These are phyloP conservation scores for Sphaerophoria rueppellii DNA, from an alignment of 2,888 invertebrate genomes.

Conservation along the genomic window DNA sequence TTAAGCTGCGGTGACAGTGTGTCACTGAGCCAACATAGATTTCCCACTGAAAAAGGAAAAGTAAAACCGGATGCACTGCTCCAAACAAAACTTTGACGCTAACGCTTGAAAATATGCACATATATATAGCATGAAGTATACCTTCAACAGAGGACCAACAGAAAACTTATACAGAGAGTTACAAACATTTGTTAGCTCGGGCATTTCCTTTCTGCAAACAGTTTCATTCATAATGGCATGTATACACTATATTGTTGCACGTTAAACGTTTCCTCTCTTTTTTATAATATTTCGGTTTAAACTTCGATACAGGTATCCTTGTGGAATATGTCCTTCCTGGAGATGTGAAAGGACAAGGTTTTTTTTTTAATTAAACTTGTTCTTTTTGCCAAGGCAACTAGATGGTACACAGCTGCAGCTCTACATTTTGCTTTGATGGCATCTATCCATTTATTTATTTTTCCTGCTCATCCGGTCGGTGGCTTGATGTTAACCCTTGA, in stretches of 20 bases:
- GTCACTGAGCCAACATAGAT: conserved; percentile 39
- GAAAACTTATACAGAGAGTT: not conserved
- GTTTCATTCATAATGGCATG: conserved; percentile 35
- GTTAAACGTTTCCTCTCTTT: conserved; percentile 22
- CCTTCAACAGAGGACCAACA: not conserved
- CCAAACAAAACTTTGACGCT: conserved; percentile 40
- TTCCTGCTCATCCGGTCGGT: conserved; percentile 16
- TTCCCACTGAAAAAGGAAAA: conserved; percentile 33
- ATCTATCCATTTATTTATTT: conserved; percentile 30
- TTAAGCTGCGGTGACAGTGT: conserved; percentile 46
- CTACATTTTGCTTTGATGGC: conserved; percentile 17
- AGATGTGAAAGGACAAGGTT: conserved; percentile 13
- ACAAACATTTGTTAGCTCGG: conserved; percentile 27
- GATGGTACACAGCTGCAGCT: conserved; percentile 7
- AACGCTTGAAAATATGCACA: too few relatives aligned
- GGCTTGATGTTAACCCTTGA: not conserved
- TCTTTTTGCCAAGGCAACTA: not conserved
- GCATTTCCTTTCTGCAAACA: conserved; percentile 31
- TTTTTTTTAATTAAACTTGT: conserved; percentile 23
- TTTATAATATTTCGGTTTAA: conserved; percentile 14
- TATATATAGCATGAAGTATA: not conserved
- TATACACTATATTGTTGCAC: conserved; percentile 8
- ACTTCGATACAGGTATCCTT: conserved; percentile 23
- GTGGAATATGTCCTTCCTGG: conserved; percentile 25
- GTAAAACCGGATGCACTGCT: conserved; percentile 43